phyloP scores from a whole-genome alignment of 2,113 vertebrate genomes.

The Carollia perspicillata region DNA sequence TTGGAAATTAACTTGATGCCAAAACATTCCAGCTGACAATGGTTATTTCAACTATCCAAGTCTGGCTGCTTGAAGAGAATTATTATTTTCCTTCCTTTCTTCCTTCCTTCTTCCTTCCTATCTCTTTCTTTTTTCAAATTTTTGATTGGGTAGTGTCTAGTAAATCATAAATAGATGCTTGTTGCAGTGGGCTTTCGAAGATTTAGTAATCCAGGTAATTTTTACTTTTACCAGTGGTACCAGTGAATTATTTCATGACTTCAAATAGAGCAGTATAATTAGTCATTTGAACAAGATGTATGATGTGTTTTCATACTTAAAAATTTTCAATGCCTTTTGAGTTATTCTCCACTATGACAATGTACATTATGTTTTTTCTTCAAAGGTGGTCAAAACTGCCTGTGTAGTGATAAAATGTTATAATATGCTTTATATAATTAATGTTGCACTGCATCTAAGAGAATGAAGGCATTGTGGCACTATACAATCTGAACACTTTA shows the following conservation, averaged over 20 bases:
- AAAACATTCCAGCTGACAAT: neutral
- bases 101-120: neutral
- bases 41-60: neutral
- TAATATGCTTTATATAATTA: neutral
- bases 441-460: neutral
- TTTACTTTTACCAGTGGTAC: neutral
- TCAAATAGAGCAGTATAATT: neutral
- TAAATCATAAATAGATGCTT: neutral
- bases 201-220: slow-evolving; percentile 21
- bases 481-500: neutral
- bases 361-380: neutral
- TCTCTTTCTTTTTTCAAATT: neutral
- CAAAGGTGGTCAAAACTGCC: neutral
- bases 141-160: neutral
- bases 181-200: neutral
- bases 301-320: neutral
- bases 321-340: slow-evolving; percentile 16
- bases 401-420: neutral
- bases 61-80: neutral
- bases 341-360: neutral
- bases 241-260: slow-evolving; percentile 18
- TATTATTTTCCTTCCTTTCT: neutral
- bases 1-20: neutral
- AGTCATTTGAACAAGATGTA: slow-evolving; percentile 34
- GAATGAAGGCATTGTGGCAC: neutral